Base-by-base conservation (phyloP, 2,888 invertebrate species). In the Lasioglossum oenotherae region DNA sequence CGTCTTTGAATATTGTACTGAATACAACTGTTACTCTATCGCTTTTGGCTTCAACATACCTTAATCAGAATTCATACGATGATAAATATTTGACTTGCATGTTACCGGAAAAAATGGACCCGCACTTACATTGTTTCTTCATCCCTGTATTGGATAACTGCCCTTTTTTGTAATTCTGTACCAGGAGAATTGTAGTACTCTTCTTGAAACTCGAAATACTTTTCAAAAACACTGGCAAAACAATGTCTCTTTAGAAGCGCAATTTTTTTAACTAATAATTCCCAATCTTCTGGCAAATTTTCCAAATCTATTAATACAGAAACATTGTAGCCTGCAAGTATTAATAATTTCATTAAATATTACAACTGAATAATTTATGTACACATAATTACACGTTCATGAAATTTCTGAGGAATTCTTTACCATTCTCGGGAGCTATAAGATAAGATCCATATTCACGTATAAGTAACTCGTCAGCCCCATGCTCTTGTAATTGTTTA, bases 11-110 rank as follows among this genome's bases (percentile, higher is more conserved):
- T 94, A 99, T 98, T 90, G 99, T 99, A 93, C 99, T 99, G 96
- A 99, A 99, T 88, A 99, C 99, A 88, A 99, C 99, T 31, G 99
- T 99, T 87, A 99, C 99, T 93, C 99, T 97, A 96, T 99, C 99
- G 87, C 98, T 97, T 96, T 99, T 99, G 85, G 99, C 99, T 96
- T 99, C 99, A 89, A 99, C 98, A 95, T 99, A 99, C 96, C 99
- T 99, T 86, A 19, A 74, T 31, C 75, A 76, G 83, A 86, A 74
- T 78, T 31, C 14, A 67, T 35, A 76, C n/a, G 5, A 31, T 49
- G 27, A 76, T 44, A 35, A 72, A 35, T 53, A 44, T 14, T n/a
- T 38, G 14, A 64, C 5, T 77, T 53, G 19, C 2, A 44, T 23
- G 71, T 82, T 10, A 35, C 8, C 35, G n/a, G 16, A 19, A n/a